Percentiles rank a stretch among this genome's conserved stretches.
Conservation (phyloP, 2,113 vertebrate species). For the Protomyctophum bolini region DNA sequence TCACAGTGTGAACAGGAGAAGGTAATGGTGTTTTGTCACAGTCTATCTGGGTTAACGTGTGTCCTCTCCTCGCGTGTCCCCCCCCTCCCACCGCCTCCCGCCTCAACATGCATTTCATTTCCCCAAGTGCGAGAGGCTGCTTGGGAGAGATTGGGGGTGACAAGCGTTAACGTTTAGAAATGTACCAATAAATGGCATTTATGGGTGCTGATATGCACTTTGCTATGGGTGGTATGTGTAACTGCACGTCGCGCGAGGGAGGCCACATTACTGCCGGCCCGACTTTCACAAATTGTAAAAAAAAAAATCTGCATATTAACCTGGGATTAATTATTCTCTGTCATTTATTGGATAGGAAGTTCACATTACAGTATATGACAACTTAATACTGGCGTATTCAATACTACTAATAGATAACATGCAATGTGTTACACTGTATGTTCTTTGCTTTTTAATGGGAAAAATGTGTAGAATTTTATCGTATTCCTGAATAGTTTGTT, state of each 20-base stretch:
- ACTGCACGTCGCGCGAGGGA: not conserved
- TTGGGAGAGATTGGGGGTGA: conserved; percentile 85
- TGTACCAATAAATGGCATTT: conserved; percentile 82
- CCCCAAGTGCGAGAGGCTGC: conserved; percentile 75
- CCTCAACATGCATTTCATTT: conserved; percentile 80
- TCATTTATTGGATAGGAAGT: conserved; percentile 41
- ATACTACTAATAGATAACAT: too few species aligned
- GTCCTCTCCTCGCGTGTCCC: conserved; percentile 65
- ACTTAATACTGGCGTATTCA: not conserved
- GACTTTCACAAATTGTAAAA: conserved; percentile 2
- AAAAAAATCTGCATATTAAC: conserved; percentile 24
- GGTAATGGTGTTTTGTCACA: conserved; percentile 84
- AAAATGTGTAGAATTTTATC: conserved; percentile 29
- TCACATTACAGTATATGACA: conserved; percentile 12
- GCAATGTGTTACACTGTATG: not conserved
- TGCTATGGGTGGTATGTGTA: conserved; percentile 50
- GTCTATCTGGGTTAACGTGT: conserved; percentile 81
- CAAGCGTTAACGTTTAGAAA: conserved; percentile 89
- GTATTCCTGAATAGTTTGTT: conserved; percentile 22
- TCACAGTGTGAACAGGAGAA: conserved; percentile 60
- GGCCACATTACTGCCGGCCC: conserved; percentile 3
- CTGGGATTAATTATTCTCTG: conserved; percentile 30
- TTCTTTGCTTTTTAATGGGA: conserved; percentile 11
- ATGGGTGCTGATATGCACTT: conserved; percentile 75
- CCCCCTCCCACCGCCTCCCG: conserved; percentile 8